A percentile compares a stretch with the other conserved stretches of the same genome.
phyloP scores from a whole-genome alignment of 2,113 vertebrate species.

The Psammodynastes pulverulentus region DNA sequence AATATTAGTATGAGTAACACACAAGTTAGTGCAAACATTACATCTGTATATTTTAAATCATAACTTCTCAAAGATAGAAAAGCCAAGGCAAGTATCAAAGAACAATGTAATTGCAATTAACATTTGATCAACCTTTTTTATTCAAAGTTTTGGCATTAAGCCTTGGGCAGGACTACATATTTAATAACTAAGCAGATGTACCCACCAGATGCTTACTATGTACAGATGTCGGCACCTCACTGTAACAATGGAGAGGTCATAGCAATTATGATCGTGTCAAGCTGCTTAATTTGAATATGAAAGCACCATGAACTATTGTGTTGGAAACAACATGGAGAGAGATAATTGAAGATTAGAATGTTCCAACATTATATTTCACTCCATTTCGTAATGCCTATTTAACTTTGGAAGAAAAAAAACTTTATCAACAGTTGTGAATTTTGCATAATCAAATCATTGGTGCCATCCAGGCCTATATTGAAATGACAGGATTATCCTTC shows the following conservation, averaged over 20 bases:
- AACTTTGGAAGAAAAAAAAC: neutral
- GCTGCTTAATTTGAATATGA: slow-evolving; percentile 18
- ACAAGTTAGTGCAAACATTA: neutral
- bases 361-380: neutral
- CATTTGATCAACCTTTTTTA: slow-evolving; percentile 24
- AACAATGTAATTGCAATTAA: slow-evolving; percentile 18
- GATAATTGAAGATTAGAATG: slow-evolving; percentile 30
- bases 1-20: neutral
- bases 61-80: neutral
- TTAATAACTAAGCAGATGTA: slow-evolving; percentile 33
- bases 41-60: neutral
- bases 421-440: neutral
- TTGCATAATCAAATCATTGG: neutral
- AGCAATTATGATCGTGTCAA: slow-evolving; percentile 32
- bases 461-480: neutral
- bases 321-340: neutral
- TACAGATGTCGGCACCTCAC: slow-evolving; percentile 30
- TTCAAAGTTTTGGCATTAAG: slow-evolving; percentile 30
- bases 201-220: slow-evolving; percentile 17
- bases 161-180: slow-evolving; percentile 7
- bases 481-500: neutral
- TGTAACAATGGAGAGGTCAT: slow-evolving; percentile 32
- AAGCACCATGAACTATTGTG: neutral
- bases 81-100: neutral
- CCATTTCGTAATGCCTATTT: neutral